Percentiles rank a stretch among this genome's conserved stretches.
Evolutionary conservation across 2,888 invertebrate genomes (phyloP).

Genomic region (Aleiodes alternator): DNA sequence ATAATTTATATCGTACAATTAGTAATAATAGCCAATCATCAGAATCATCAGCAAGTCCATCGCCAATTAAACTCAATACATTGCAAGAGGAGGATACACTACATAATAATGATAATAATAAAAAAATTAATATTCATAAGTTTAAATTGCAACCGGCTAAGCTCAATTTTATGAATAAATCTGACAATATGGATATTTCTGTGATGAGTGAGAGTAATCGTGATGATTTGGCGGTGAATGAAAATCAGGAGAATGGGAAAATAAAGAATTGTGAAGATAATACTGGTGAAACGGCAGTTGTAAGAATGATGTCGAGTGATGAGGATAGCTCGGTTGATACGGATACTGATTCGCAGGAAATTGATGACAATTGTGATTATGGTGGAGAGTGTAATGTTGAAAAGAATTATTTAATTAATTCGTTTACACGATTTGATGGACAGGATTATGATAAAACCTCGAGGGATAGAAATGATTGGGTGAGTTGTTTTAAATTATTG

Average conservation of each 20-base stretch:
- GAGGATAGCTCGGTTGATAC: constrained; percentile 65
- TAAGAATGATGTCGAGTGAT: constrained; percentile 69
- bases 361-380: constrained; percentile 1
- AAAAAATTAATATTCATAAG: neutral
- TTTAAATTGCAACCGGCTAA: constrained; percentile 31
- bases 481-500: neutral
- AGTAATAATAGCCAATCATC: constrained; percentile 47
- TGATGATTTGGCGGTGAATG: constrained; percentile 1
- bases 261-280: constrained; percentile 26
- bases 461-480: constrained; percentile 6
- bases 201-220: neutral
- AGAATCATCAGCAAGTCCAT: constrained; percentile 50
- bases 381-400: neutral
- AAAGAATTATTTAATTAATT: neutral
- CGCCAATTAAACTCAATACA: constrained; percentile 42
- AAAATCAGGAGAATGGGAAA: constrained; percentile 31
- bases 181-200: neutral
- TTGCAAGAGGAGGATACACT: constrained; percentile 32
- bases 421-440: neutral
- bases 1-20: constrained; percentile 52
- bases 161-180: constrained; percentile 25
- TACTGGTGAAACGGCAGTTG: constrained; percentile 61
- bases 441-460: neutral
- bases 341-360: constrained; percentile 59
- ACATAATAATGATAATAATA: neutral